These are phyloP conservation scores for Crax fasciolata DNA, from an alignment of 2,797 vertebrate genomes.

Conservation along the genomic window DNA sequence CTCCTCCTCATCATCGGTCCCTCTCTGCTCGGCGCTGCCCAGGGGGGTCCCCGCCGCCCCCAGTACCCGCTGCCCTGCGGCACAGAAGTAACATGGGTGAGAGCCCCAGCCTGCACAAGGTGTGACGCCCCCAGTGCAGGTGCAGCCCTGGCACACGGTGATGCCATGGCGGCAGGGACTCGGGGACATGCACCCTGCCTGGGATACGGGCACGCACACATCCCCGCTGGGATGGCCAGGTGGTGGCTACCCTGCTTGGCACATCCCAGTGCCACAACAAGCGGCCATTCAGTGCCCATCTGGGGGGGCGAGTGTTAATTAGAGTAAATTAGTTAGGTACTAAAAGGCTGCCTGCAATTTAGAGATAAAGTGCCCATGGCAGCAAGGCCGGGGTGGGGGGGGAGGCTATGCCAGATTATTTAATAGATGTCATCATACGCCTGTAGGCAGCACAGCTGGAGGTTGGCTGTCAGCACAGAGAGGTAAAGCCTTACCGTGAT, in stretches of 20 bases:
- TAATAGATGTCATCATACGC: slow-evolving; percentile 35
- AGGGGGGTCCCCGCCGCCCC: not conserved
- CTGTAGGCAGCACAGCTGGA: slow-evolving; percentile 45
- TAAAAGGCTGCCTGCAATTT: slow-evolving; percentile 71
- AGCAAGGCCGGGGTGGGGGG: not conserved
- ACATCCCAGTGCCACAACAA: not conserved
- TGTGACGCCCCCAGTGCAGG: not conserved
- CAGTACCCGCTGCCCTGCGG: slow-evolving; percentile 30
- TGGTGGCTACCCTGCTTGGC: not conserved
- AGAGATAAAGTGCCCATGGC: slow-evolving; percentile 56
- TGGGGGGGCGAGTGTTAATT: slow-evolving; percentile 58
- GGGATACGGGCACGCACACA: not conserved
- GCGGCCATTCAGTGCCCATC: slow-evolving; percentile 50
- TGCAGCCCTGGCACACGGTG: not conserved
- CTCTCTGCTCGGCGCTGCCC: not conserved
- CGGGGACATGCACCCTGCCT: not conserved
- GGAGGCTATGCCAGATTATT: not conserved
- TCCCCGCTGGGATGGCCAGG: not conserved
- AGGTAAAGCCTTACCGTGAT: not conserved
- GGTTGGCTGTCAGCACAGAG: not conserved
- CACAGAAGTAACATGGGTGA: not conserved
- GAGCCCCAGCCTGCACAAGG: not conserved
- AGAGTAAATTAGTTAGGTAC: slow-evolving; percentile 55
- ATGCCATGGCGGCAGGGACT: not conserved
- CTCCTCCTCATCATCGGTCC: not conserved